Percentiles rank a stretch among this genome's conserved stretches.
phyloP scores from a whole-genome alignment of 2,888 invertebrate species.

The Cerastis leucographa region DNA sequence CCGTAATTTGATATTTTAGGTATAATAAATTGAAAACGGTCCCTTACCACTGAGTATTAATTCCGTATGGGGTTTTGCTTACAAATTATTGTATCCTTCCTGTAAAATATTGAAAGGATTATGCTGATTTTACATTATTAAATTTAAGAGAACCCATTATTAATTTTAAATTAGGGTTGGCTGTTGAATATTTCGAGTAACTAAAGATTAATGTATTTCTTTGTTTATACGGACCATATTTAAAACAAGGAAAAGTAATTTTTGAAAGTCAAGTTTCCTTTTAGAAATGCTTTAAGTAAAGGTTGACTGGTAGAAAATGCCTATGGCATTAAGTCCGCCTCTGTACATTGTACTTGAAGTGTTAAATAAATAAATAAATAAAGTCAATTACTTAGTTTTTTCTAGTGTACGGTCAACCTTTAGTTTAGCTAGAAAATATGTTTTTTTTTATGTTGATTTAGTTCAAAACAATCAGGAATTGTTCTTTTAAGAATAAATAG shows the following conservation, averaged over 20 bases:
- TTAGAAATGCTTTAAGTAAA: neutral
- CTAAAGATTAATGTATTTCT: neutral
- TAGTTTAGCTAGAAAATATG: neutral
- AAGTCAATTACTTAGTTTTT: neutral
- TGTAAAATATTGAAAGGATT: constrained; percentile 28
- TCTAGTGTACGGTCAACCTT: neutral
- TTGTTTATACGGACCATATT: neutral
- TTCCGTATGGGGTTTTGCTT: constrained; percentile 23
- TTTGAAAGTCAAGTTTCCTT: neutral
- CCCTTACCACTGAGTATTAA: constrained; percentile 30
- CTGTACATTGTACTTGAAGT: no score
- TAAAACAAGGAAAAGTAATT: neutral
- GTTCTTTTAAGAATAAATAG: neutral
- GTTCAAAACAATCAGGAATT: neutral
- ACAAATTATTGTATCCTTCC: constrained; percentile 13
- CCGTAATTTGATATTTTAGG: neutral
- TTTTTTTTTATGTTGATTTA: neutral
- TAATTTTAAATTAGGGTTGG: neutral
- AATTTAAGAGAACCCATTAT: neutral
- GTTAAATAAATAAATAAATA: no score
- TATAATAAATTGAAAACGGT: constrained; percentile 2
- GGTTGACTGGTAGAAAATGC: no score
- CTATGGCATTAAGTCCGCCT: no score
- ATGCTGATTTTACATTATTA: constrained; percentile 8
- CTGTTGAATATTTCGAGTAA: neutral